These are phyloP conservation scores for Liodrosophila aerea DNA, from an alignment of 2,888 invertebrate species.

Conservation along the genomic window DNA sequence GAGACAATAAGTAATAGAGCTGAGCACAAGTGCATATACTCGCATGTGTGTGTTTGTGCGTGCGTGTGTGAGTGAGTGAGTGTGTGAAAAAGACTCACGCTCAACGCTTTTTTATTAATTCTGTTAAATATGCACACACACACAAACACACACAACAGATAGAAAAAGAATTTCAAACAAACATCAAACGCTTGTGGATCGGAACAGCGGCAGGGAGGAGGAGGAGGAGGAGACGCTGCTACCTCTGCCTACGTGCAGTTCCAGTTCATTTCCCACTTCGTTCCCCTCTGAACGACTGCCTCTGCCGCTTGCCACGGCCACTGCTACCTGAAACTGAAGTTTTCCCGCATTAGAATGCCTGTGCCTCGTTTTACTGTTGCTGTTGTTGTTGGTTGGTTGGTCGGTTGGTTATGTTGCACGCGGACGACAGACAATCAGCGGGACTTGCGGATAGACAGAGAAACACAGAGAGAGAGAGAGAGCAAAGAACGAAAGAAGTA, in stretches of 20 bases:
- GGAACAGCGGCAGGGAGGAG: not conserved
- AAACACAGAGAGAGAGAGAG: slow-evolving; percentile 30
- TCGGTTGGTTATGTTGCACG: slow-evolving; percentile 56
- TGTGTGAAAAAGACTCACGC: slow-evolving; percentile 58
- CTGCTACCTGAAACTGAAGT: slow-evolving; percentile 64
- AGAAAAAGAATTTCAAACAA: slow-evolving; percentile 61
- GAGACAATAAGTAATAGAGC: slow-evolving; percentile 24
- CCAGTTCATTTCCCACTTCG: slow-evolving; percentile 54
- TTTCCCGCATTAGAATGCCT: slow-evolving; percentile 67
- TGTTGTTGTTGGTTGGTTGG: slow-evolving; percentile 19
- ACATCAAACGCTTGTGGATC: slow-evolving; percentile 40
- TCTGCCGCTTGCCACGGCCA: slow-evolving; percentile 12
- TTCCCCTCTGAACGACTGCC: slow-evolving; percentile 31
- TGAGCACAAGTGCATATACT: slow-evolving; percentile 15
- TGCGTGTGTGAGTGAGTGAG: slow-evolving; percentile 25
- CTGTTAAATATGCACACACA: slow-evolving; percentile 53
- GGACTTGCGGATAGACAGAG: slow-evolving; percentile 36
- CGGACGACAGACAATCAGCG: slow-evolving; percentile 50
- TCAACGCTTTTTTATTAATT: slow-evolving; percentile 58
- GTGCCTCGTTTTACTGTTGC: slow-evolving; percentile 32
- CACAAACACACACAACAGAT: slow-evolving; percentile 24
- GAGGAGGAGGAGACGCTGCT: slow-evolving; percentile 3
- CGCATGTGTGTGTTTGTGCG: slow-evolving; percentile 7
- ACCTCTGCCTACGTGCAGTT: slow-evolving; percentile 42
- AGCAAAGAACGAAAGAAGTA: slow-evolving; percentile 4